phyloP scores from a whole-genome alignment of 2,797 vertebrate species.

The Rhynchotus rufescens region DNA sequence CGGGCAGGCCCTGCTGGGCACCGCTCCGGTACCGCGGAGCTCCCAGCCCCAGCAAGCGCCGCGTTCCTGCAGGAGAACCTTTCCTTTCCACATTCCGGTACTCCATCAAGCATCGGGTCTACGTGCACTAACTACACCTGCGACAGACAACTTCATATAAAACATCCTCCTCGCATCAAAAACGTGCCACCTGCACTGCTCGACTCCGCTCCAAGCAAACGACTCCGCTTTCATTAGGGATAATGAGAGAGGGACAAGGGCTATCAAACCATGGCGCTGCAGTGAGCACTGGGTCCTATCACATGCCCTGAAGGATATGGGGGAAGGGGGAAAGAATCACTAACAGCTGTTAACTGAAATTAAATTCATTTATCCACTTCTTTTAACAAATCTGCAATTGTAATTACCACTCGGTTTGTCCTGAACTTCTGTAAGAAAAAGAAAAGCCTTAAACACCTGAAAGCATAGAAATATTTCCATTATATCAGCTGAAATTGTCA shows the following conservation, averaged over 20 bases:
- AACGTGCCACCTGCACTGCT: conserved; percentile 22
- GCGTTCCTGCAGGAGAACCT: neutral
- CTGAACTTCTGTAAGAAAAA: neutral
- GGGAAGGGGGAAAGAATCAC: neutral
- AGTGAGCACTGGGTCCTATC: conserved; percentile 33
- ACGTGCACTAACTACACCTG: neutral
- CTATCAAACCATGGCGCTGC: neutral
- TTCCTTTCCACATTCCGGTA: neutral
- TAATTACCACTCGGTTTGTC: neutral
- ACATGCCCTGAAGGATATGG: conserved; percentile 17
- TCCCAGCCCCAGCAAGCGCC: neutral
- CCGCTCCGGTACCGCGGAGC: neutral
- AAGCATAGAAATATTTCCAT: neutral
- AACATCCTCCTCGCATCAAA: conserved; percentile 44
- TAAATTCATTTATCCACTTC: conserved; percentile 21
- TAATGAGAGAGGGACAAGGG: neutral
- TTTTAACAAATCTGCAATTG: neutral
- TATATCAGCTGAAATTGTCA: neutral
- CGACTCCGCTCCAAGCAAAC: neutral
- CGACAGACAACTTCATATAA: conserved; percentile 22
- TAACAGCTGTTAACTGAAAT: conserved; percentile 64
- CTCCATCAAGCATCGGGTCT: neutral
- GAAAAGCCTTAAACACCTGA: conserved; percentile 4
- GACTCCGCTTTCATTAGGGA: neutral
- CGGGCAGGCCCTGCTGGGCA: neutral